Evolutionary conservation across 2,888 invertebrate genomes (phyloP), one percentile per base, ranked within the genome.

Genomic region (Tortricodes alternella): DNA sequence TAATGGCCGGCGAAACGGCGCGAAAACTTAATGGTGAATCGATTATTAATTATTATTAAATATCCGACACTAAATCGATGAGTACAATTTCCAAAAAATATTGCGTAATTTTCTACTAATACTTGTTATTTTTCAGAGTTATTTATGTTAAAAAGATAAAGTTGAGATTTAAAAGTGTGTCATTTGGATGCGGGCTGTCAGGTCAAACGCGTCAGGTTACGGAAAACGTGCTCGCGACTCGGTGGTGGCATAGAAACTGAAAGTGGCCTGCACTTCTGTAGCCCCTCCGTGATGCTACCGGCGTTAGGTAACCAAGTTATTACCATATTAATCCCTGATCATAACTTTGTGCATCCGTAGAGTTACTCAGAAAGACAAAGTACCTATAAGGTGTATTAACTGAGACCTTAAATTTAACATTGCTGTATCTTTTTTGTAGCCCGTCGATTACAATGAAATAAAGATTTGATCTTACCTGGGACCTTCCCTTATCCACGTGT

Each of bases 221-320:
- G 71, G 71, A 78, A 77, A 67, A 74, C 68, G 89, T 83, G 86
- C 71, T 76, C 64, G 62, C 83, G 64, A 63, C 60, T 66, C 79
- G 72, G 76, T 70, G 67, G 70, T 71, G 72, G 73, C 66, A 68
- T 69, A 69, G 85, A 89, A 89, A 89, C 89, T 89, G 89, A 89
- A 88, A 89, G 89, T 88, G 78, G 71, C 70, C 65, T 66, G 68
- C 69, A 65, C 65, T 34, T 55, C 51, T 61, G 53, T 61, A 62
- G 68, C 74, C 76, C 77, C 76, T 71, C 77, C 73, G 66, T 69
- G 70, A 71, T 63, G 68, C 68, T 64, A 64, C 63, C 58, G 65
- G 49, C 58, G 70, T 84, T 83, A 80, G 73, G 77, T 79, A 81
- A 83, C 70, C 55, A 43, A 66, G 65, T 69, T 66, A 76, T 80